Percentiles rank a stretch among this genome's conserved stretches.
Conservation (phyloP, 2,797 vertebrate genomes). For the Thripadectes ignobilis region DNA sequence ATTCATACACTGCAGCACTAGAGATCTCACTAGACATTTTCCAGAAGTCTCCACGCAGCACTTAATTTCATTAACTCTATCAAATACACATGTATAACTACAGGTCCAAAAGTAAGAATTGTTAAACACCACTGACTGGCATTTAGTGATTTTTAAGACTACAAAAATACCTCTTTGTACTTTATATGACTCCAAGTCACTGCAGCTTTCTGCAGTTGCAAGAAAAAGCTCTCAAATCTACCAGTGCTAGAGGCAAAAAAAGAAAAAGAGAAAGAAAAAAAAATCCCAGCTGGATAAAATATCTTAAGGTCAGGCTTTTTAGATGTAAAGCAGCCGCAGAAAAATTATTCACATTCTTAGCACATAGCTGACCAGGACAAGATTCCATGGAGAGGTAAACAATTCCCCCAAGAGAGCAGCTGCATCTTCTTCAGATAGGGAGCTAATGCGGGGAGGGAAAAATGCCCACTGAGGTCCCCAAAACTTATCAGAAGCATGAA, state of each 20-base stretch:
- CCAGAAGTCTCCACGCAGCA: not conserved
- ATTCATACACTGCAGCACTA: not conserved
- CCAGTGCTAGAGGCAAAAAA: not conserved
- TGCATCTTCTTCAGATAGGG: constrained; percentile 26
- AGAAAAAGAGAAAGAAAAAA: not conserved
- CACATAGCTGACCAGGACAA: constrained; percentile 64
- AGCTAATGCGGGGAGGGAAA: not conserved
- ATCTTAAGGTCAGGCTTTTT: constrained; percentile 62
- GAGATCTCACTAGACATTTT: not conserved
- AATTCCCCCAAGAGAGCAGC: constrained; percentile 64
- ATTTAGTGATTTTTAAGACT: not conserved
- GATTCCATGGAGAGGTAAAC: constrained; percentile 62
- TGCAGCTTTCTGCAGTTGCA: not conserved
- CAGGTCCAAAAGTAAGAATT: not conserved
- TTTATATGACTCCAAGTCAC: not conserved
- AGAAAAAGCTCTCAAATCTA: constrained; percentile 21
- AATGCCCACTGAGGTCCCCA: not conserved
- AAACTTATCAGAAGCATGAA: not conserved
- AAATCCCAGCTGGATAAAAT: constrained; percentile 27
- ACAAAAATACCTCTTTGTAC: not conserved
- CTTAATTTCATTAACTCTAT: not conserved
- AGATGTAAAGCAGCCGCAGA: constrained; percentile 60
- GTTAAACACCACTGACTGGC: not conserved
- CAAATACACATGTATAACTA: not conserved
- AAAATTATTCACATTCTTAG: constrained; percentile 73